Conservation (phyloP, 1,140 invertebrate species). For the Panagrolaimus sp. region DNA sequence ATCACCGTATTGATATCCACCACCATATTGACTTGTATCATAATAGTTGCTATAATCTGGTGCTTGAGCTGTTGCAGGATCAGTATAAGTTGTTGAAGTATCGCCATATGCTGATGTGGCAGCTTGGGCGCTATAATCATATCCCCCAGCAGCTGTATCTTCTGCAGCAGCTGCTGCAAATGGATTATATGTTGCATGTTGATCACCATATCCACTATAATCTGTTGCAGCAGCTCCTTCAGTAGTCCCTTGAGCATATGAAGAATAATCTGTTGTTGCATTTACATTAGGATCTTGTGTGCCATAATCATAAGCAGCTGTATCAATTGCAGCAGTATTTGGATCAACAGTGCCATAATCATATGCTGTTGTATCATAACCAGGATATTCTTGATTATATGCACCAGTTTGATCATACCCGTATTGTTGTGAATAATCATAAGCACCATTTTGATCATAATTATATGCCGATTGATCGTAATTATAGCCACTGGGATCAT, state of each 20-base stretch:
- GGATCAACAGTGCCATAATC: background rate
- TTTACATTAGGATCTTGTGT: too few relatives aligned
- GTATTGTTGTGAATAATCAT: background rate
- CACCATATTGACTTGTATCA: background rate
- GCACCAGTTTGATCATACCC: too few relatives aligned
- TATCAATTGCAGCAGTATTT: background rate
- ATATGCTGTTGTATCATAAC: conserved; percentile 6
- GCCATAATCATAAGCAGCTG: too few relatives aligned
- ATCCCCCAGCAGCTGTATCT: background rate
- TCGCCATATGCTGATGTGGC: background rate
- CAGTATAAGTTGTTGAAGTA: background rate
- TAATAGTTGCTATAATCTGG: background rate
- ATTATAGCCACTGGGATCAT: background rate
- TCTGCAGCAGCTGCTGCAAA: background rate
- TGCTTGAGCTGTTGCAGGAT: background rate
- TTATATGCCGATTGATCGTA: background rate
- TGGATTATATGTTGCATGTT: background rate
- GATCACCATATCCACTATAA: background rate
- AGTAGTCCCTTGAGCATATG: background rate
- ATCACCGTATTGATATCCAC: conserved; percentile 3
- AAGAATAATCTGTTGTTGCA: background rate
- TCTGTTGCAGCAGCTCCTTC: background rate
- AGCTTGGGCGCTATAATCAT: background rate
- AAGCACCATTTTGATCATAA: conserved; percentile 7
- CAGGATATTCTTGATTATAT: too few relatives aligned